A percentile compares a stretch with the other conserved stretches of the same genome.
Evolutionary conservation across 2,797 vertebrate genomes (phyloP).

Genomic region (Gymnothorax reevesii): DNA sequence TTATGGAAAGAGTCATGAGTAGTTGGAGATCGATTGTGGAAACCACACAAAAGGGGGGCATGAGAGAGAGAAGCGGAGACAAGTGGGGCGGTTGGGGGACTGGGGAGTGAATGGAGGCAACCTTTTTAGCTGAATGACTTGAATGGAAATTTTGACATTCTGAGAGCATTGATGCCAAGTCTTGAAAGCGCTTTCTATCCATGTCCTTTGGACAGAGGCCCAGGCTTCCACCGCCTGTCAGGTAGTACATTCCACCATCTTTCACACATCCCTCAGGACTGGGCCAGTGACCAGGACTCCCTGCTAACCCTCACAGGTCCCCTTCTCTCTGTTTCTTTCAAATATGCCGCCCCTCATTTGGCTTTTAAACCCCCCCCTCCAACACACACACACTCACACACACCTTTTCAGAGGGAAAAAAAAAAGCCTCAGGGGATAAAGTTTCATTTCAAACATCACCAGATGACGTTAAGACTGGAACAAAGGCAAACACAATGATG

Average conservation of each 20-base stretch:
- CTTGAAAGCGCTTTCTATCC: neutral
- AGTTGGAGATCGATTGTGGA: neutral
- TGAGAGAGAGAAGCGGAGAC: conserved; percentile 3
- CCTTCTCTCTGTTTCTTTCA: neutral
- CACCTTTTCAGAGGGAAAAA: neutral
- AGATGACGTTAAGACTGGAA: neutral
- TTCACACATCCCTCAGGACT: neutral
- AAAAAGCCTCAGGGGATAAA: neutral
- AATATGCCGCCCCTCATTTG: neutral
- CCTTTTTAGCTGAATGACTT: conserved; percentile 24
- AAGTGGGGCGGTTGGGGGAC: neutral
- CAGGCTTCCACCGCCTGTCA: neutral
- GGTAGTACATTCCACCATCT: neutral
- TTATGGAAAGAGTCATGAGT: neutral
- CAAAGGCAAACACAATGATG: neutral
- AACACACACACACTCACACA: neutral
- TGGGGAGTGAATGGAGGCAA: neutral
- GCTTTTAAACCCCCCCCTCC: neutral
- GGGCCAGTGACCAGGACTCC: neutral
- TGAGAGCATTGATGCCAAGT: neutral
- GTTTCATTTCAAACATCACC: neutral
- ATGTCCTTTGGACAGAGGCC: neutral
- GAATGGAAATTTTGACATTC: conserved; percentile 32
- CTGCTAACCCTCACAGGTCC: neutral
- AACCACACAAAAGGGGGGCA: neutral